A percentile compares a stretch with the other conserved stretches of the same genome.
Evolutionary conservation across 2,797 vertebrate species (phyloP).

Genomic region (Erpetoichthys calabaricus): DNA sequence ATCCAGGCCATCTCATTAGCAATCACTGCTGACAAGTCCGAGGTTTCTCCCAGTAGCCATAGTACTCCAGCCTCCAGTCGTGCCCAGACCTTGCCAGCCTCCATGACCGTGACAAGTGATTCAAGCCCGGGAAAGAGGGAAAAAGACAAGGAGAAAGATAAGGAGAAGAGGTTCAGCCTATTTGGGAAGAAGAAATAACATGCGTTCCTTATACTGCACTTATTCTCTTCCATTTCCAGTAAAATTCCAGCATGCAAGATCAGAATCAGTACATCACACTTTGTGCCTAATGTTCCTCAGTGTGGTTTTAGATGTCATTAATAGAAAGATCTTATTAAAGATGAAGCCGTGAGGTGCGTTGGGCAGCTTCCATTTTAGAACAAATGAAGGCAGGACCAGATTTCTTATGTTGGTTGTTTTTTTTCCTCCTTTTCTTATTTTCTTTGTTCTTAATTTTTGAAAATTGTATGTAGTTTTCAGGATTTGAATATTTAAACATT

Average conservation of each 20-base stretch:
- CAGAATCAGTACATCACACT: slow-evolving; percentile 89
- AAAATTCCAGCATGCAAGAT: slow-evolving; percentile 93
- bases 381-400: slow-evolving; percentile 49
- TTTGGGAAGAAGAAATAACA: slow-evolving; percentile 97
- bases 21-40: slow-evolving; percentile 61
- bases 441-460: slow-evolving; percentile 20
- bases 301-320: slow-evolving; percentile 68
- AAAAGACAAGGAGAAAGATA: slow-evolving; percentile 84
- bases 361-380: slow-evolving; percentile 48
- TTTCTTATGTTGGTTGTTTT: slow-evolving; percentile 37
- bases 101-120: slow-evolving; percentile 72
- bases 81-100: slow-evolving; percentile 85
- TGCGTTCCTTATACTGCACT: slow-evolving; percentile 29
- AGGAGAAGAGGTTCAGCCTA: slow-evolving; percentile 91
- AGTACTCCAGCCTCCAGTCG: slow-evolving; percentile 85
- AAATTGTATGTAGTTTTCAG: slow-evolving; percentile 63
- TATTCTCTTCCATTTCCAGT: slow-evolving; percentile 60
- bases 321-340: slow-evolving; percentile 48
- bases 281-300: slow-evolving; percentile 83
- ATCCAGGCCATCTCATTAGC: slow-evolving; percentile 82
- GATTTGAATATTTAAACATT: slow-evolving; percentile 69
- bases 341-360: slow-evolving; percentile 55
- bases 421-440: slow-evolving; percentile 27
- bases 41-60: slow-evolving; percentile 81
- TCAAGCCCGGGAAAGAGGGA: slow-evolving; percentile 94